Evolutionary conservation across 1,140 invertebrate genomes (phyloP), one percentile per base, ranked within the genome.

Genomic region (Penaeus indicus): DNA sequence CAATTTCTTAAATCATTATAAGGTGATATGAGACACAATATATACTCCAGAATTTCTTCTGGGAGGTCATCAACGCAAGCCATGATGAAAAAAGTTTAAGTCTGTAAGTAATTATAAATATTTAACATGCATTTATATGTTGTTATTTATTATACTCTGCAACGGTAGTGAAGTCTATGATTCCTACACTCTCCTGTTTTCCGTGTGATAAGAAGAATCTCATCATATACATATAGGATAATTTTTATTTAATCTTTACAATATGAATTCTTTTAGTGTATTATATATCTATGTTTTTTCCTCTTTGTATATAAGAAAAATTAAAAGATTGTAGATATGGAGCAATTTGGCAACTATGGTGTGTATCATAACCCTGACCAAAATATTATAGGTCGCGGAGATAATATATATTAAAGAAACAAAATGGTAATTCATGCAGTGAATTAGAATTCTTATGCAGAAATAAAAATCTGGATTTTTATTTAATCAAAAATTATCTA

Each of bases 21-120:
- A 25, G 97, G 97, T 87, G 97, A 96, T 91, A 99, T 93, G 92
- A 97, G 95, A 90, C 95, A 95, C 88, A 99, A 94, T 92, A 99
- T 98, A 92, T 97, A 97, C 93, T 98, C 97, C 84, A 99, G 93
- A 78, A 99, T 95, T 94, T 98, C 97, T 93, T 98, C 97, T 16
- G 98, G 97, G 87, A 99, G 93, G 90, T 94, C 92, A 63, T 89
- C 67, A 0, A 89, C 86, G n/a, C 38, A 77, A 27, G 86, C 86
- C 90, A 90, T 90, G 77, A 38, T 82, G 32, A n/a, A 38, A 19
- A 19, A 54, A 54, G 8, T 54, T 60, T 60, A 85, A 77, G 60
- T 69, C 16, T 61, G 21, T 18, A 13, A 25, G 84, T 38, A 61
- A 61, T 32, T 61, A 13, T 75, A 61, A 67, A 77, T 85, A 27